Base-by-base conservation (phyloP, 1,140 invertebrate genomes). In the Megalopta genalis region DNA sequence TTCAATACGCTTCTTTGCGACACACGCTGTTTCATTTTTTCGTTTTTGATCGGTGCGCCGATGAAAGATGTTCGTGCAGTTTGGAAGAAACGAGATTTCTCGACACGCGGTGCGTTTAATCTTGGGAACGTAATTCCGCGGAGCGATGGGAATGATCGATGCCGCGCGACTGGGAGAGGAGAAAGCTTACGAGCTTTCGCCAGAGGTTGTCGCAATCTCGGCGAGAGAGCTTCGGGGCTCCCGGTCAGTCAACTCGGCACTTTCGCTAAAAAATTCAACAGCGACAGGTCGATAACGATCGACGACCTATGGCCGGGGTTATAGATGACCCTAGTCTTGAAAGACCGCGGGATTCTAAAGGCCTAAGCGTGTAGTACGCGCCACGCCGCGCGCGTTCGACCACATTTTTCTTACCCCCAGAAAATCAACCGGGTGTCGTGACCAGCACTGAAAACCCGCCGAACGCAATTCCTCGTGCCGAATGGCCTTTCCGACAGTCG, bases 241-340 rank as follows among this genome's bases (percentile, higher is more conserved):
- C 14, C 63, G 84, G 85, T 86, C 85, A 86, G 69, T 86, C 76
- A 86, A 86, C 85, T 46, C 65, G 72, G 39, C 57, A 52, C 66
- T 75, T 66, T 16, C 64, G 60, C 64, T 89, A 66, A 89, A 89
- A 89, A 86, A 89, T 89, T 89, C 84, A 89, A 65, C 32, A 80
- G 39, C 49, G 68, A 80, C 80, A 85, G 78, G 82, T 88, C 87
- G 86, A 88, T 89, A 88, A 88, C 83, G 84, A 88, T 88, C 76
- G 86, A 76, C 80, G 78, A 80, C 86, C 84, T 87, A 88, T 88
- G 84, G 72, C 77, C 77, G 60, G 76, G 85, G 80, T 86, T 86
- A 86, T 86, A 86, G 85, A 86, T 86, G 85, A 86, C 85, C 80
- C 84, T 86, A 86, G 85, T 86, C 85, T 86, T 86, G 85, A 86